These are phyloP conservation scores for Cairina moschata DNA, from an alignment of 2,113 vertebrate species.

Conservation along the genomic window DNA sequence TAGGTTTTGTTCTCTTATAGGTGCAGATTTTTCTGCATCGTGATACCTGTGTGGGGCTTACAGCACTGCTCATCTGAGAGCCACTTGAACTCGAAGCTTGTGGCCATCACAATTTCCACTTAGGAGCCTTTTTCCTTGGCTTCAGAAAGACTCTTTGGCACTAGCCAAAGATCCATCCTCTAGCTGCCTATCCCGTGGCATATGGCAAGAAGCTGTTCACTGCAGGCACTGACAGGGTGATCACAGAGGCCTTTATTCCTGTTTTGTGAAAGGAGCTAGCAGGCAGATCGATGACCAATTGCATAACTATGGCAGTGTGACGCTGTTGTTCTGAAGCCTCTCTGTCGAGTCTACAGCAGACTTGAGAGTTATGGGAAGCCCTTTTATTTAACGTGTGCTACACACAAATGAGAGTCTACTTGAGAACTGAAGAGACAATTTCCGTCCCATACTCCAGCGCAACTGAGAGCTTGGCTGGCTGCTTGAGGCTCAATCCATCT, in stretches of 20 bases:
- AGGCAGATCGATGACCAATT: background rate
- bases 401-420: background rate
- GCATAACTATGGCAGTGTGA: background rate
- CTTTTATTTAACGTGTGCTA: background rate
- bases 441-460: background rate
- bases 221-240: background rate
- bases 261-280: background rate
- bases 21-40: background rate
- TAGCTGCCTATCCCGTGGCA: background rate
- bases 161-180: background rate
- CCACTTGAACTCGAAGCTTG: background rate
- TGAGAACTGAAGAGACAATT: background rate
- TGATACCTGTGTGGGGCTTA: background rate
- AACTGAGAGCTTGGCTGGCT: background rate
- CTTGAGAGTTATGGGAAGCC: background rate
- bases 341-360: background rate
- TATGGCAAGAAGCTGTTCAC: background rate
- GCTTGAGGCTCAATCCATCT: background rate
- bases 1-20: background rate
- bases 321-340: background rate
- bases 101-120: background rate
- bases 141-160: background rate
- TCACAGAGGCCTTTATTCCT: background rate
- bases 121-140: background rate
- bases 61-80: background rate